Conservation (phyloP, 2,888 invertebrate genomes). For the Brachyptera risi region DNA sequence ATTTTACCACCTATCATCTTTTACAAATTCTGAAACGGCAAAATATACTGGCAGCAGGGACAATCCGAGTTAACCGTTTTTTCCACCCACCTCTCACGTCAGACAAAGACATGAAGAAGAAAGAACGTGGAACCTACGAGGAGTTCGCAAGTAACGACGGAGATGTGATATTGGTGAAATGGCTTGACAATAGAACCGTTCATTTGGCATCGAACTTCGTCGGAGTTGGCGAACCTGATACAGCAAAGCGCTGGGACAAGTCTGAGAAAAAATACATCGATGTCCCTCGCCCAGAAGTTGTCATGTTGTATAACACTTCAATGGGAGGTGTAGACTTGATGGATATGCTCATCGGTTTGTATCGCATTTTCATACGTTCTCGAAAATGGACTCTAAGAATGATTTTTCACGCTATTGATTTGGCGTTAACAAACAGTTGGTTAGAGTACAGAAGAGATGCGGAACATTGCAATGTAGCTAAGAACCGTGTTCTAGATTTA, state of each 20-base stretch:
- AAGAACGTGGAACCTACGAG: constrained; percentile 25
- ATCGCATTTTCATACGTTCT: constrained; percentile 28
- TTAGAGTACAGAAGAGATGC: constrained; percentile 16
- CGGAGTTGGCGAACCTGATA: constrained; percentile 34
- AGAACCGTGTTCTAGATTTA: background rate
- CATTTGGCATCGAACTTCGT: constrained; percentile 37
- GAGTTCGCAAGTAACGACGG: constrained; percentile 31
- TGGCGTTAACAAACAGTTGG: constrained; percentile 30
- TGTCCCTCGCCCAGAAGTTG: constrained; percentile 35
- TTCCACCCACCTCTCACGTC: constrained; percentile 22
- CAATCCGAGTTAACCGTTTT: constrained; percentile 23
- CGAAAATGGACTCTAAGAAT: constrained; percentile 31
- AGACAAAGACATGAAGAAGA: constrained; percentile 29
- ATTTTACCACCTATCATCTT: constrained; percentile 26
- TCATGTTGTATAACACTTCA: constrained; percentile 24
- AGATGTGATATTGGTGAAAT: constrained; percentile 33
- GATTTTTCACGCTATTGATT: constrained; percentile 29
- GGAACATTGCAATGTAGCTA: background rate
- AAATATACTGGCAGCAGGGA: constrained; percentile 22
- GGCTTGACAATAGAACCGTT: constrained; percentile 39
- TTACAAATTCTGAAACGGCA: constrained; percentile 22
- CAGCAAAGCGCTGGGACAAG: constrained; percentile 36
- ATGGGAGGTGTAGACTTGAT: constrained; percentile 1
- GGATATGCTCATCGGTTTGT: constrained; percentile 14
- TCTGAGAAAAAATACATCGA: constrained; percentile 32